A percentile compares a stretch with the other conserved stretches of the same genome.
phyloP scores from a whole-genome alignment of 2,113 vertebrate species.

The human region GRCh38 chr18:41398501-41399000 shows the following conservation, averaged over 20 bases:
- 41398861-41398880: background rate
- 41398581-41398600: background rate
- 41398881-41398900: background rate
- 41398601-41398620: background rate
- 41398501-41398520: background rate
- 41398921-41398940: background rate
- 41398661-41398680: background rate
- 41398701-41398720: background rate
- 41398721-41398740: background rate
- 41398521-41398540: background rate
- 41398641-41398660: background rate
- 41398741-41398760: background rate
- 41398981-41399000: background rate
- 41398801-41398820: conserved; percentile 18
- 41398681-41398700: background rate
- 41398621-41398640: background rate
- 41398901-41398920: background rate
- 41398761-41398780: background rate
- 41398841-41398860: background rate
- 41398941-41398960: background rate
- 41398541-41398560: background rate
- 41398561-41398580: background rate
- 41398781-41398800: background rate
- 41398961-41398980: background rate
- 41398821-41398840: background rate